Conservation (phyloP, 2,113 vertebrate species). For the Scortum barcoo region DNA sequence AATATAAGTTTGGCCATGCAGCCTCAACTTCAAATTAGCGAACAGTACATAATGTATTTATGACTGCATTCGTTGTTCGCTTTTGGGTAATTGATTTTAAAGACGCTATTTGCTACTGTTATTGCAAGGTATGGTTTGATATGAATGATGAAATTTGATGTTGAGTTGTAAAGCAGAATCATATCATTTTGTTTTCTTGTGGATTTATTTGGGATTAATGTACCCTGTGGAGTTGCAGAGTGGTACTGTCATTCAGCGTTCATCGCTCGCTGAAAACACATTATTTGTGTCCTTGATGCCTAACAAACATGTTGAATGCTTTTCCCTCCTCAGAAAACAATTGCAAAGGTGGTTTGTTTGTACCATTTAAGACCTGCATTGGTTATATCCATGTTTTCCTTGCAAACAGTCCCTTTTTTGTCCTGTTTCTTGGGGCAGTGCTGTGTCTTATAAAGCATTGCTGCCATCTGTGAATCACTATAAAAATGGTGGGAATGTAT, state of each 20-base stretch:
- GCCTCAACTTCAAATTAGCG: slow-evolving; percentile 23
- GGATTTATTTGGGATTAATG: slow-evolving; percentile 5
- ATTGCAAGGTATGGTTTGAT: not conserved
- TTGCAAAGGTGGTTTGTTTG: not conserved
- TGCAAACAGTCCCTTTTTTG: not conserved
- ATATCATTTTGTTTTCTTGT: not conserved
- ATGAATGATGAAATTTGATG: not conserved
- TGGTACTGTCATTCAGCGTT: not conserved
- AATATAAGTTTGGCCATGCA: slow-evolving; percentile 17
- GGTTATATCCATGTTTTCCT: not conserved
- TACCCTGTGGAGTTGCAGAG: not conserved
- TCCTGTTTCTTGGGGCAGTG: not conserved
- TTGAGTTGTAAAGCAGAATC: not conserved
- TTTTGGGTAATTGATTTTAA: slow-evolving; percentile 21
- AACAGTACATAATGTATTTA: not conserved
- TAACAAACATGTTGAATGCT: not conserved
- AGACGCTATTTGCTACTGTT: not conserved
- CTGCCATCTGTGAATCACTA: not conserved
- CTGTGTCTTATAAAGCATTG: not conserved
- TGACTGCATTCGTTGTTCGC: too few relatives aligned
- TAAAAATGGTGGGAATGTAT: not conserved
- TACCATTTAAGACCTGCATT: not conserved
- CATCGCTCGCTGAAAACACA: too few relatives aligned
- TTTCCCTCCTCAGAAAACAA: not conserved
- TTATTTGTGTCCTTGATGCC: too few relatives aligned